A percentile compares a stretch with the other conserved stretches of the same genome.
These are phyloP conservation scores for Drepana falcataria DNA, from an alignment of 2,888 invertebrate species.

Conservation along the genomic window DNA sequence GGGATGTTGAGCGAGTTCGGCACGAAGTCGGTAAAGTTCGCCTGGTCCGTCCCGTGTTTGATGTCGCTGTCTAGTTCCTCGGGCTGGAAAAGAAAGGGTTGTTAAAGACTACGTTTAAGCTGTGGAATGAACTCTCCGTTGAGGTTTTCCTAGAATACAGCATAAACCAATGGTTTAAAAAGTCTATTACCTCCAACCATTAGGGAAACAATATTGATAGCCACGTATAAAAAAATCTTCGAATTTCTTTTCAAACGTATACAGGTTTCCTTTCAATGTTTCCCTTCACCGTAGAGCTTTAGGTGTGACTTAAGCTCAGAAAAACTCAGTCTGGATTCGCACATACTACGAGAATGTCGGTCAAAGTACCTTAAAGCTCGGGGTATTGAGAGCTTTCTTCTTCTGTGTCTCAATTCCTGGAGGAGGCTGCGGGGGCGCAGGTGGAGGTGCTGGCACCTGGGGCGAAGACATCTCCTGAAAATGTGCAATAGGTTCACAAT, in stretches of 20 bases:
- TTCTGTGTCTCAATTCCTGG: constrained; percentile 74
- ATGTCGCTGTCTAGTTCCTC: constrained; percentile 66
- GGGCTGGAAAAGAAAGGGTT: constrained; percentile 44
- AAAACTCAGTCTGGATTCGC: too few species aligned
- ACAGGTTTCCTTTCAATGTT: too few species aligned
- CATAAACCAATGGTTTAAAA: too few species aligned
- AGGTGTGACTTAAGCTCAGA: too few species aligned
- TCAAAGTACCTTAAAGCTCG: constrained; percentile 80
- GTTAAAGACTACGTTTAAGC: not conserved
- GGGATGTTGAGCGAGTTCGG: constrained; percentile 86
- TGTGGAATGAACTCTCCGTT: too few species aligned
- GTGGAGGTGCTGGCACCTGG: constrained; percentile 73
- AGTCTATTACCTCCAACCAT: too few species aligned
- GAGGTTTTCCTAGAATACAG: too few species aligned
- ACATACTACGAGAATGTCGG: too few species aligned
- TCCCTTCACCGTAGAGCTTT: too few species aligned
- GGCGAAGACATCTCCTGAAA: constrained; percentile 73
- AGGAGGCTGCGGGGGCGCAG: constrained; percentile 65
- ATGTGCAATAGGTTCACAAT: constrained; percentile 4
- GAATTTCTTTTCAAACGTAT: too few species aligned
- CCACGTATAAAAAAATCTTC: too few species aligned
- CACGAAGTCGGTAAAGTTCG: constrained; percentile 81
- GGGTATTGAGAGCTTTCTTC: constrained; percentile 87
- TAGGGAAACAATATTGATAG: too few species aligned
- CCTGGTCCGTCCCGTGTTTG: constrained; percentile 64